Conservation (phyloP, 2,888 invertebrate genomes). For the Drosophila prostipennis region DNA sequence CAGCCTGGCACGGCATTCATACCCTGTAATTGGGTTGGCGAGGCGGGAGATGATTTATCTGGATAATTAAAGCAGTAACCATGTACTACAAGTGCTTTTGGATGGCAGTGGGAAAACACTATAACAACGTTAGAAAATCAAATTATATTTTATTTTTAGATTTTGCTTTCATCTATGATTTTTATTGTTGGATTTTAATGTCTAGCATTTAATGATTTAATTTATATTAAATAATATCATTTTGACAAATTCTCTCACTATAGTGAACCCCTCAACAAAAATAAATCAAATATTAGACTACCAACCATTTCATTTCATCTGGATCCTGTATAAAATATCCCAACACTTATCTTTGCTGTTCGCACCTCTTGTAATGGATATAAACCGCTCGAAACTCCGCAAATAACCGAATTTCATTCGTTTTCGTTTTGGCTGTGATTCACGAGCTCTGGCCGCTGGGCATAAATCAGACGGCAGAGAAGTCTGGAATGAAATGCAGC, state of each 20-base stretch:
- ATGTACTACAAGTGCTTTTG: not conserved
- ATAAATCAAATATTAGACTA: not conserved
- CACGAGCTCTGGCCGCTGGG: slow-evolving; percentile 53
- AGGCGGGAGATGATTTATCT: not conserved
- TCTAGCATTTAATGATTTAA: no score
- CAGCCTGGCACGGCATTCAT: slow-evolving; percentile 38
- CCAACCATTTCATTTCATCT: not conserved
- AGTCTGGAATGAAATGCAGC: slow-evolving; percentile 43
- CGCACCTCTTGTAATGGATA: slow-evolving; percentile 27
- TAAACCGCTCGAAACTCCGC: not conserved
- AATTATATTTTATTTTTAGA: not conserved
- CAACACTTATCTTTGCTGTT: no score
- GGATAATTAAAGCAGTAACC: not conserved
- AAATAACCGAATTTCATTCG: slow-evolving; percentile 7
- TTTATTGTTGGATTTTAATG: no score
- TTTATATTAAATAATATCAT: no score
- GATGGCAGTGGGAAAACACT: no score
- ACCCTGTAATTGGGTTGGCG: slow-evolving; percentile 32
- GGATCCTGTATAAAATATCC: not conserved
- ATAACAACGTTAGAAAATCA: not conserved
- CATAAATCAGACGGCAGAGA: slow-evolving; percentile 63
- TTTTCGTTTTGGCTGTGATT: slow-evolving; percentile 47
- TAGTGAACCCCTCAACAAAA: no score
- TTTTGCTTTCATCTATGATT: not conserved
- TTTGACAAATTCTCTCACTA: no score